A percentile compares a stretch with the other conserved stretches of the same genome.
Evolutionary conservation across 1,140 invertebrate genomes (phyloP).

Genomic region (Mya arenaria): DNA sequence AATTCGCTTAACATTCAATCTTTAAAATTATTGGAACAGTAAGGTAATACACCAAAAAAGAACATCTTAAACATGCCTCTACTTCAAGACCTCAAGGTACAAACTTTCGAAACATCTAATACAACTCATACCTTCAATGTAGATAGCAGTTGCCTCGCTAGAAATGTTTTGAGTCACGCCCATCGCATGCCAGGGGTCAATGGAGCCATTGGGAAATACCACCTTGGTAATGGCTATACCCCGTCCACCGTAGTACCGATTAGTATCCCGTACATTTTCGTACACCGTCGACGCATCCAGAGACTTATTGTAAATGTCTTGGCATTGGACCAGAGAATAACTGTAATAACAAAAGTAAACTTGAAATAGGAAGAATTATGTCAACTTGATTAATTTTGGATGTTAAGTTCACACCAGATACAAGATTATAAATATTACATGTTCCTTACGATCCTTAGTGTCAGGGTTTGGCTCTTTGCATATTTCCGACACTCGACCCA

Average conservation of each 20-base stretch:
- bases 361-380: no score
- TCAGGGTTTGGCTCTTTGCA: no score
- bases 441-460: no score
- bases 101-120: neutral
- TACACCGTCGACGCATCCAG: slow-evolving; percentile 85
- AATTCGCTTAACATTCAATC: no score
- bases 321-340: slow-evolving; percentile 91
- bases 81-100: no score
- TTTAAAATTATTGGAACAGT: neutral
- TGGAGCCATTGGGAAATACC: slow-evolving; percentile 93
- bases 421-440: no score
- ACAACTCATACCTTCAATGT: slow-evolving; percentile 72
- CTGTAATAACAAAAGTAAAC: no score
- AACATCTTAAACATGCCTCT: neutral
- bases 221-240: slow-evolving; percentile 88
- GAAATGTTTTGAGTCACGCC: slow-evolving; percentile 80
- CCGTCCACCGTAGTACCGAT: slow-evolving; percentile 90
- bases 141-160: slow-evolving; percentile 76
- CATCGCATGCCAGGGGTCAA: slow-evolving; percentile 97
- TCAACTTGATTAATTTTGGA: no score
- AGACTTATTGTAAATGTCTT: slow-evolving; percentile 88
- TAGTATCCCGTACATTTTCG: slow-evolving; percentile 86
- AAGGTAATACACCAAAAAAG: neutral
- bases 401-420: no score
- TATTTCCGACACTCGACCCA: no score